Conservation (phyloP, 2,888 invertebrate genomes). For the Tenodera sinensis region DNA sequence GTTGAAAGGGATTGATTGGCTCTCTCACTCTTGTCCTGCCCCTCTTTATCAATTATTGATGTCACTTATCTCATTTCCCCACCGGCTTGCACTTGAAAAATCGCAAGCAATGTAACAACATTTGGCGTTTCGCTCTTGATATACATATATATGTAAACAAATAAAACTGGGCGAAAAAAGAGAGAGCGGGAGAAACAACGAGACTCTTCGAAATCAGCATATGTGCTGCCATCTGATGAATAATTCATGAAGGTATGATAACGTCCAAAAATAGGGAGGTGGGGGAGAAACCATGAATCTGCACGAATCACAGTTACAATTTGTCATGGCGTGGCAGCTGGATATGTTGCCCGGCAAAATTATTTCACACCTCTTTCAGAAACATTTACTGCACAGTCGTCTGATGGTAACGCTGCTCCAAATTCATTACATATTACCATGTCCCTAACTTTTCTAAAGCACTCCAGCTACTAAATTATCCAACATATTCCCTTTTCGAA, state of each 20-base stretch:
- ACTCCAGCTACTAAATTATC: too few relatives aligned
- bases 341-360: background rate
- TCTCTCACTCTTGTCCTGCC: background rate
- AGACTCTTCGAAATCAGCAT: background rate
- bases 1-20: slow-evolving; percentile 19
- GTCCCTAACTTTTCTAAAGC: background rate
- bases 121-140: background rate
- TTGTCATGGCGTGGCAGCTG: background rate
- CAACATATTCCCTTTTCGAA: too few relatives aligned
- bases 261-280: background rate
- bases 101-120: background rate
- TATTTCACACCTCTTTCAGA: background rate
- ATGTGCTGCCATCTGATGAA: background rate
- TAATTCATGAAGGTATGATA: background rate
- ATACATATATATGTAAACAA: background rate
- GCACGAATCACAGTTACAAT: background rate
- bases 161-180: background rate
- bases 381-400: background rate
- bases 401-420: background rate
- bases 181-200: background rate
- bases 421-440: background rate
- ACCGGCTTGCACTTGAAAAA: slow-evolving; percentile 15
- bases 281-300: background rate
- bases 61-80: slow-evolving; percentile 30
- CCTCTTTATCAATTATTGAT: slow-evolving; percentile 26